A percentile compares a stretch with the other conserved stretches of the same genome.
Conservation (phyloP, 2,888 invertebrate species). For the Quadriops clusia region DNA sequence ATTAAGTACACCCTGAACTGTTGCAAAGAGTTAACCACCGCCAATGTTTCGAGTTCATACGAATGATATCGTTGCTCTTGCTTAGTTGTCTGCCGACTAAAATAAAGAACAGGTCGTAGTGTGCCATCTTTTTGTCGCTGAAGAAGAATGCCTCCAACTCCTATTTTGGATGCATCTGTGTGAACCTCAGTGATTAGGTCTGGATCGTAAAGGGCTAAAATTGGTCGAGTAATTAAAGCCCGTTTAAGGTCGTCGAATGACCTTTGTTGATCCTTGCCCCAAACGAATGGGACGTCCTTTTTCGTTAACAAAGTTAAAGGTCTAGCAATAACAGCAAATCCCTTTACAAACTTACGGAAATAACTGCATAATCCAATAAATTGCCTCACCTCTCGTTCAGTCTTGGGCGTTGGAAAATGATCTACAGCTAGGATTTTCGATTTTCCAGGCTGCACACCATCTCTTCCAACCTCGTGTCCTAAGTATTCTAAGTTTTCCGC, state of each 20-base stretch:
- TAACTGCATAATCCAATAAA: constrained; percentile 18
- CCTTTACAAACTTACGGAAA: constrained; percentile 17
- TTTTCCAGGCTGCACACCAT: constrained; percentile 11
- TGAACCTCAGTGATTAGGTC: constrained; percentile 15
- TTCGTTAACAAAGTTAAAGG: constrained; percentile 12
- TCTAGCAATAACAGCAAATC: constrained; percentile 14
- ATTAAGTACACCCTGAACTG: constrained; percentile 20
- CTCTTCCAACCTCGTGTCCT: constrained; percentile 10
- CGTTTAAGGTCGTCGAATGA: constrained; percentile 9
- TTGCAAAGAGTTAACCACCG: constrained; percentile 20
- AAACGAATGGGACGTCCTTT: constrained; percentile 6
- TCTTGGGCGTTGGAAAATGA: constrained; percentile 7
- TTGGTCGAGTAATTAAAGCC: constrained; percentile 7
- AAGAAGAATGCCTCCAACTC: constrained; percentile 13
- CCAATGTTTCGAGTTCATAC: constrained; percentile 26
- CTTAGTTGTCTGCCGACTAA: constrained; percentile 10
- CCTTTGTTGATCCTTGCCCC: constrained; percentile 7
- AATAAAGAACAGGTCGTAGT: constrained; percentile 13
- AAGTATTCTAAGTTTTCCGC: constrained; percentile 11
- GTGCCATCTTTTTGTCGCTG: constrained; percentile 6
- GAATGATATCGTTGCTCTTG: constrained; percentile 16
- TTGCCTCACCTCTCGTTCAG: constrained; percentile 11
- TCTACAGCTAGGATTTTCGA: constrained; percentile 12
- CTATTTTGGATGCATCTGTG: constrained; percentile 15
- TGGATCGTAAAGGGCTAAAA: constrained; percentile 9